Conservation (phyloP, 1,140 invertebrate species). For the Calephelis nemesis region DNA sequence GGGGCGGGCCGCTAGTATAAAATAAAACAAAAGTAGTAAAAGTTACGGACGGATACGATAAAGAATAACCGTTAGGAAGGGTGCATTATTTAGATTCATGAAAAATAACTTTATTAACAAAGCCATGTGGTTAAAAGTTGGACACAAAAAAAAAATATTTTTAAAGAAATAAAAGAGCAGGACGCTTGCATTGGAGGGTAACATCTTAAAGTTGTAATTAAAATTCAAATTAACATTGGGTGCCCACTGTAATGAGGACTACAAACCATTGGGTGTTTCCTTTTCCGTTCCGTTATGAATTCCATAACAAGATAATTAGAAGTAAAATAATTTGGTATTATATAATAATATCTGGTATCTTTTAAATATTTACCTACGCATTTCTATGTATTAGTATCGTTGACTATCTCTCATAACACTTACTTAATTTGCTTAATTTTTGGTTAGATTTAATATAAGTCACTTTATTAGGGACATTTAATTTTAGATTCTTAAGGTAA, state of each 20-base stretch:
- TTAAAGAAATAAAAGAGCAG: slow-evolving; percentile 21
- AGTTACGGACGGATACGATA: slow-evolving; percentile 8
- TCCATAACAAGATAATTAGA: neutral
- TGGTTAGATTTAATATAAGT: no score
- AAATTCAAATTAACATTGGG: slow-evolving; percentile 18
- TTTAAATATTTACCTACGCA: no score
- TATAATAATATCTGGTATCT: no score
- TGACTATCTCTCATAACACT: no score
- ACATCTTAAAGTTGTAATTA: slow-evolving; percentile 23
- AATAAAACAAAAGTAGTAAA: neutral
- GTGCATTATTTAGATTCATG: slow-evolving; percentile 17
- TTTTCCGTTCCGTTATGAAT: neutral
- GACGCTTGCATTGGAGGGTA: slow-evolving; percentile 11
- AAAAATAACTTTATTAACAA: neutral
- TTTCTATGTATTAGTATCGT: no score
- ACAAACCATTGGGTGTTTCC: neutral
- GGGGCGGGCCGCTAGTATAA: neutral
- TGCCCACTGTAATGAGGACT: neutral
- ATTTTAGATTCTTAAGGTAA: no score
- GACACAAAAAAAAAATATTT: neutral
- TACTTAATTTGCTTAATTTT: no score
- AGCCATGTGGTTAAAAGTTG: neutral
- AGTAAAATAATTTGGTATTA: no score
- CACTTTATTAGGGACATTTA: no score
- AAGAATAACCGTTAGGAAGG: slow-evolving; percentile 27